Evolutionary conservation across 2,113 vertebrate species (phyloP).

Genomic region (Peromyscus californicus): DNA sequence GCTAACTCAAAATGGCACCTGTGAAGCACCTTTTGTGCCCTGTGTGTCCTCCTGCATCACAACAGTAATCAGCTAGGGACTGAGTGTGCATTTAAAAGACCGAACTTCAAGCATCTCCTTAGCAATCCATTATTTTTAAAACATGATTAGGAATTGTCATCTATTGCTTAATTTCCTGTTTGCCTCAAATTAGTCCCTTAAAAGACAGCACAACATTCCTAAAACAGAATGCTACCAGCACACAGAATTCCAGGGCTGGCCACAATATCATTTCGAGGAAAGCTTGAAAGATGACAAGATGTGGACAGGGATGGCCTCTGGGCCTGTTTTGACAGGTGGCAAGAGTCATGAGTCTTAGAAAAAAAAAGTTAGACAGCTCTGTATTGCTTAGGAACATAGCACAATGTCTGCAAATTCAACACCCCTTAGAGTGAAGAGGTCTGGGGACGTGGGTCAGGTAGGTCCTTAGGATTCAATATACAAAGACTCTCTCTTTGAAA

Average conservation of each 20-base stretch:
- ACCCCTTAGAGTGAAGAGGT: not conserved
- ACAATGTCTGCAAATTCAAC: not conserved
- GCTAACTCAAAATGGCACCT: not conserved
- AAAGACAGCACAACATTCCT: constrained; percentile 54
- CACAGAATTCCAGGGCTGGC: constrained; percentile 30
- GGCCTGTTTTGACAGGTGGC: constrained; percentile 54
- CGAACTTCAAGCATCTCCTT: constrained; percentile 45
- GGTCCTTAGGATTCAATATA: not conserved
- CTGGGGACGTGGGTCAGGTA: not conserved
- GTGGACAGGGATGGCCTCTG: not conserved
- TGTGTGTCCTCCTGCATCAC: not conserved
- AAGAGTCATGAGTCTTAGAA: constrained; percentile 25
- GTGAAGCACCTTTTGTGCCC: not conserved
- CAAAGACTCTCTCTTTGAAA: constrained; percentile 18
- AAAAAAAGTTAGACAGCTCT: constrained; percentile 39
- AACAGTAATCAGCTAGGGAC: not conserved
- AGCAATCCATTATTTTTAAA: constrained; percentile 58
- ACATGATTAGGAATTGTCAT: constrained; percentile 48
- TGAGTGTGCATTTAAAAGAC: not conserved
- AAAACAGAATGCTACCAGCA: constrained; percentile 29
- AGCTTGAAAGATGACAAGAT: constrained; percentile 17
- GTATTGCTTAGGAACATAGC: not conserved
- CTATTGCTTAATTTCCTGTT: constrained; percentile 64
- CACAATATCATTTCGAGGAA: not conserved
- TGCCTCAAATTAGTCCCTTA: constrained; percentile 52